phyloP scores from a whole-genome alignment of 2,797 vertebrate genomes.

The Hydrocynus forskahlii region DNA sequence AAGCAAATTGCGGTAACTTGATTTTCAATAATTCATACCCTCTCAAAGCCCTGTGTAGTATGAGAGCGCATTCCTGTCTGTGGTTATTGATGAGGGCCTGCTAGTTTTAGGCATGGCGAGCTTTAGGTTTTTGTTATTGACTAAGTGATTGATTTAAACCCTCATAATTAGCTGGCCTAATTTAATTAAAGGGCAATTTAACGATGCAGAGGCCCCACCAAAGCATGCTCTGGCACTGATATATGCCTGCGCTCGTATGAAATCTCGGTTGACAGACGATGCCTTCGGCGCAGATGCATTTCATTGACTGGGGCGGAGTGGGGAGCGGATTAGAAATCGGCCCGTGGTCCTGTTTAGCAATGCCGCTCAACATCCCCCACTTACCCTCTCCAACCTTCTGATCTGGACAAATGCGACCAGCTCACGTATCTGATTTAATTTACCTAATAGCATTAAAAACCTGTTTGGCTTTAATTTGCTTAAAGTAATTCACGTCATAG shows the following conservation, averaged over 20 bases:
- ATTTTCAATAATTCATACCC: conserved; percentile 73
- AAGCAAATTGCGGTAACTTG: conserved; percentile 72
- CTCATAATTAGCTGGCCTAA: conserved; percentile 83
- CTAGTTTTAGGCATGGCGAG: conserved; percentile 63
- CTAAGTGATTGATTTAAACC: conserved; percentile 82
- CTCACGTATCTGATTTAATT: conserved; percentile 77
- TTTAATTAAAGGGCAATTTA: conserved; percentile 85
- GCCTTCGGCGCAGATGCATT: conserved; percentile 66
- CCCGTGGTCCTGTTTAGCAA: conserved; percentile 30
- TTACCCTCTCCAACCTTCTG: conserved; percentile 52
- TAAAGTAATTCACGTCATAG: conserved; percentile 66
- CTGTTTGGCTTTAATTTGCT: conserved; percentile 72
- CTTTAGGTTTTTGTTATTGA: conserved; percentile 78
- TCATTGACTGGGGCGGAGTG: conserved; percentile 43
- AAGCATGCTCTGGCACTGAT: conserved; percentile 79
- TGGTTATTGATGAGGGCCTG: conserved; percentile 77
- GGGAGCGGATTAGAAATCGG: conserved; percentile 47
- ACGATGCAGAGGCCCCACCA: conserved; percentile 77
- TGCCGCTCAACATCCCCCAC: conserved; percentile 49
- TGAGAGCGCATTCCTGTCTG: conserved; percentile 62
- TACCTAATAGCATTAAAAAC: conserved; percentile 78
- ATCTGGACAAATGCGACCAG: conserved; percentile 71
- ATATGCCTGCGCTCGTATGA: conserved; percentile 74
- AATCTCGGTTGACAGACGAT: conserved; percentile 75
- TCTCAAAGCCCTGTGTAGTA: conserved; percentile 71